These are phyloP conservation scores for Physocephala rufipes DNA, from an alignment of 2,888 invertebrate genomes.

Conservation along the genomic window DNA sequence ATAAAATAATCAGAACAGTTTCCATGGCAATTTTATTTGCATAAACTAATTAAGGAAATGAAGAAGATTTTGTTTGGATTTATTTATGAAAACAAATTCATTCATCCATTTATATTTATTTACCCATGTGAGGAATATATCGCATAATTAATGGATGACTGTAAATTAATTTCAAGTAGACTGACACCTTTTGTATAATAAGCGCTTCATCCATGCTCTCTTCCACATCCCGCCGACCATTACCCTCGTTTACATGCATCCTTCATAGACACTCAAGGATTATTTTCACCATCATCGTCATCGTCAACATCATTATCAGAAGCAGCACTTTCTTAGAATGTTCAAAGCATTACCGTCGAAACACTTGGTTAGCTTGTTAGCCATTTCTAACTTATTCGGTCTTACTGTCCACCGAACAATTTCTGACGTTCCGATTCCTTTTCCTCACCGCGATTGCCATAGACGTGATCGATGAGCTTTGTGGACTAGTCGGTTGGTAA, in stretches of 20 bases:
- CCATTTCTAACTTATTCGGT: not conserved
- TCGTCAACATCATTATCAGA: not conserved
- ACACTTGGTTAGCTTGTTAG: not conserved
- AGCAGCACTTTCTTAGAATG: not conserved
- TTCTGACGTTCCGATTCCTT: not conserved
- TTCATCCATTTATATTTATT: conserved; percentile 1
- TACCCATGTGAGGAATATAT: not conserved
- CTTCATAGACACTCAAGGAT: no score
- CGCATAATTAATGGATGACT: conserved; percentile 2
- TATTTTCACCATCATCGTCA: no score
- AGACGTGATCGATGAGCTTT: not conserved
- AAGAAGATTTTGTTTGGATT: not conserved
- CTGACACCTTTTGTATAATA: not conserved
- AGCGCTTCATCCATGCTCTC: no score
- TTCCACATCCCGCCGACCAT: not conserved
- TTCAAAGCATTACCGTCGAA: not conserved
- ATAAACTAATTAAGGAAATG: conserved; percentile 17
- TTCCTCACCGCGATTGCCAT: not conserved
- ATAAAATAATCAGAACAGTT: not conserved
- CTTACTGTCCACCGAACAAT: not conserved
- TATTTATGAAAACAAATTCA: not conserved
- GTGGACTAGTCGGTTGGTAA: no score
- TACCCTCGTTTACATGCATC: not conserved
- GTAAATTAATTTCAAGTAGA: not conserved
- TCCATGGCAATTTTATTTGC: conserved; percentile 23